These are phyloP conservation scores for Polyommatus iphigenia DNA, from an alignment of 2,888 invertebrate genomes.

Conservation along the genomic window DNA sequence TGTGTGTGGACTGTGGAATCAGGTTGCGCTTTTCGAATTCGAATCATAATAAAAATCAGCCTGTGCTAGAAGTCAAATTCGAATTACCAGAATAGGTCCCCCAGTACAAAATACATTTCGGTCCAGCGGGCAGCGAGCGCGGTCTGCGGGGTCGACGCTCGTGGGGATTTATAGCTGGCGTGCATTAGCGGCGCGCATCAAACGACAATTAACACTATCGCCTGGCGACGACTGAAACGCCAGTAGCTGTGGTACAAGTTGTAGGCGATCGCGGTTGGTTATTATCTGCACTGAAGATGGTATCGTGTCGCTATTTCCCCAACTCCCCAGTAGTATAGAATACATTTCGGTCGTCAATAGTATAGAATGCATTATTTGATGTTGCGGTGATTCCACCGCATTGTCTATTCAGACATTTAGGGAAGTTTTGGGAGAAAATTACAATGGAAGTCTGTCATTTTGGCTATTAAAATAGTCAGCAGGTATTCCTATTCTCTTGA, in stretches of 20 bases:
- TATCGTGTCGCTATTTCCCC: too few species aligned
- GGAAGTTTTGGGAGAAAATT: too few species aligned
- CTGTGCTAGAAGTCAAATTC: background rate
- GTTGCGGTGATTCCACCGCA: too few species aligned
- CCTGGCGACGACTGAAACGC: constrained; percentile 64
- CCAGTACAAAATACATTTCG: background rate
- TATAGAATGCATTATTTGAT: too few species aligned
- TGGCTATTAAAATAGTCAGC: too few species aligned
- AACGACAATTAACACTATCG: constrained; percentile 74
- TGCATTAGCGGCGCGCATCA: constrained; percentile 72
- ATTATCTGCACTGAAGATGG: background rate
- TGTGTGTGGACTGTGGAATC: background rate
- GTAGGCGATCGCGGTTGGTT: constrained; percentile 38
- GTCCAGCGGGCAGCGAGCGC: constrained; percentile 30
- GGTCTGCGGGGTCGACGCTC: constrained; percentile 52
- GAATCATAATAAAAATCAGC: background rate
- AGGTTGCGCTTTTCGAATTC: too few species aligned
- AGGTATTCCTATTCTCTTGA: too few species aligned
- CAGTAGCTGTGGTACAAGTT: constrained; percentile 46
- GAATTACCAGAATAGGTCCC: background rate
- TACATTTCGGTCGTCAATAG: too few species aligned
- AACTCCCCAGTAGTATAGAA: too few species aligned
- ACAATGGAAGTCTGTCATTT: too few species aligned
- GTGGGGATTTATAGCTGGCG: constrained; percentile 56
- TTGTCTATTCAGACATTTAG: too few species aligned